Evolutionary conservation across 2,888 invertebrate species (phyloP).

Genomic region (Carpatolechia fugitivella): DNA sequence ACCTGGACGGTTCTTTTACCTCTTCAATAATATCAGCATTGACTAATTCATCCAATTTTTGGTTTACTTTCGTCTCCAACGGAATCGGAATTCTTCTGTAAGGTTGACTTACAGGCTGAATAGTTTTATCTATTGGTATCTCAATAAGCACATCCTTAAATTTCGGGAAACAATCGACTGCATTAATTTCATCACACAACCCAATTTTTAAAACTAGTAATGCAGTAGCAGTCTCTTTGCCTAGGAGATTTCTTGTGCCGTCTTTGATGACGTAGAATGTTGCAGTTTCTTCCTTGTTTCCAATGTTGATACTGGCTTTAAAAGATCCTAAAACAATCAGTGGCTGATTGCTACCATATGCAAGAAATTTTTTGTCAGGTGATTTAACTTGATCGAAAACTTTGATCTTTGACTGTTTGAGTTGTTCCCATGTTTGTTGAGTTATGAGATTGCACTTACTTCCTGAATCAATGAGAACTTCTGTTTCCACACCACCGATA

Average conservation of each 20-base stretch:
- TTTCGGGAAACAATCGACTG: constrained; percentile 17
- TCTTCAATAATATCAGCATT: constrained; percentile 22
- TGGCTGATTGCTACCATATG: constrained; percentile 25
- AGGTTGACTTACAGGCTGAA: constrained; percentile 21
- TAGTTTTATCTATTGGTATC: constrained; percentile 17
- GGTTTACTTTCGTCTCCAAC: constrained; percentile 20
- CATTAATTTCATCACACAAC: constrained; percentile 9
- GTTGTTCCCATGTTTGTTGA: too few species aligned
- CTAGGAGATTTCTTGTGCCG: constrained; percentile 19
- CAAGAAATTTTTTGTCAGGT: constrained; percentile 22
- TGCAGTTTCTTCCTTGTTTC: not conserved
- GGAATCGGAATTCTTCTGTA: constrained; percentile 21
- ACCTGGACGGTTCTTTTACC: constrained; percentile 16
- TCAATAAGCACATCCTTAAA: constrained; percentile 18
- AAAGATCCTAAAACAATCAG: constrained; percentile 27
- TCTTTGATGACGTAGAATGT: constrained; percentile 24
- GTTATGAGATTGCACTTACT: constrained; percentile 23
- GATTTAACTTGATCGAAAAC: too few species aligned
- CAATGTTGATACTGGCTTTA: constrained; percentile 19
- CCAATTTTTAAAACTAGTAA: constrained; percentile 23
- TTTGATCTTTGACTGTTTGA: too few species aligned
- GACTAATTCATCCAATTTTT: too few species aligned
- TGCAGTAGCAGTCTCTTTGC: constrained; percentile 19
- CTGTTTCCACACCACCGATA: constrained; percentile 25
- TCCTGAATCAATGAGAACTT: too few species aligned